Conservation (phyloP, 2,113 vertebrate species). For the Melanocharis versteri region DNA sequence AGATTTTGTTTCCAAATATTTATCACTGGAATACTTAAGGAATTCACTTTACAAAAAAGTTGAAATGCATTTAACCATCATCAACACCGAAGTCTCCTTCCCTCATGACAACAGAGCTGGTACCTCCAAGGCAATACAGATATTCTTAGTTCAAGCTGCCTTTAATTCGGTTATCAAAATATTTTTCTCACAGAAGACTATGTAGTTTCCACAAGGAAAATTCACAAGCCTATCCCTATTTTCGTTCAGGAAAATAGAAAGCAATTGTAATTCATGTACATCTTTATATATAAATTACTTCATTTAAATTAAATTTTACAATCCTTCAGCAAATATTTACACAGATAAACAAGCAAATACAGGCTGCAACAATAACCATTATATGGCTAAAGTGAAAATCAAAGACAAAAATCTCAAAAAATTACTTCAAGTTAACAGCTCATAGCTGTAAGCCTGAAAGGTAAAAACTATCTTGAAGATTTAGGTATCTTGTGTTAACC, state of each 20-base stretch:
- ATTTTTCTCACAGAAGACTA: not conserved
- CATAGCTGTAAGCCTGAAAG: not conserved
- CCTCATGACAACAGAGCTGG: not conserved
- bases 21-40: not conserved
- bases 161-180: not conserved
- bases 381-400: not conserved
- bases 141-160: not conserved
- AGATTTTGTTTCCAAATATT: not conserved
- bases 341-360: not conserved
- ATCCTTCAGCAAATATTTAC: not conserved
- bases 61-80: not conserved
- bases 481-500: not conserved
- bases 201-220: not conserved
- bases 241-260: not conserved
- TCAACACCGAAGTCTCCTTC: not conserved
- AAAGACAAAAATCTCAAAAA: not conserved
- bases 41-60: not conserved
- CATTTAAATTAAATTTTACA: not conserved
- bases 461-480: not conserved
- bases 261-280: not conserved
- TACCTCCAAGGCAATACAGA: not conserved
- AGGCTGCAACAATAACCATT: not conserved
- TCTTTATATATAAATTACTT: not conserved
- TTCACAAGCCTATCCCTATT: not conserved
- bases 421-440: not conserved